Base-by-base conservation (phyloP, 2,888 invertebrate genomes). In the Caenorhabditis sulstoni region DNA sequence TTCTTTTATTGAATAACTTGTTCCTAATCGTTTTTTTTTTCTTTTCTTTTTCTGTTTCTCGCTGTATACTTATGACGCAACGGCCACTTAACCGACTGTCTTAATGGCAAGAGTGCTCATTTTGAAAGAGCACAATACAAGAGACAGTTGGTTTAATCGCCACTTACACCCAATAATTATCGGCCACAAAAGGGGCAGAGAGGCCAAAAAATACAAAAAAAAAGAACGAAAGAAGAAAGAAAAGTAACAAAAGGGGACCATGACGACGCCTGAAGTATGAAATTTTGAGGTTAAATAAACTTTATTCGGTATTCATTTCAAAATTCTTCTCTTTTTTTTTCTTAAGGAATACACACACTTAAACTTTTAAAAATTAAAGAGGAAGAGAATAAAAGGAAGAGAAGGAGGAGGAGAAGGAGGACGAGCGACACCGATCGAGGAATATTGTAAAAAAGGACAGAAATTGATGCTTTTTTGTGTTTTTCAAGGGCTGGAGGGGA, bases 391-490 rank as follows among this genome's bases (percentile, higher is more conserved):
- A 35, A 35, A 35, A n/a, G 18, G 37, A 37, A 41, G 11, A 41
- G 41, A 14, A 41, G 11, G 4, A 41, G 8, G 41, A 41, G 37
- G 37, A 57, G 62, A 23, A 68, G 41, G 67, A 57, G 62, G 23
- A 68, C 23, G 67, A 71, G 64, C 45, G 71, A 62, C 71, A 71
- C 71, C 71, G 71, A 71, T 62, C 71, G 37, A 14, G n/a, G 47
- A 53, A 16, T 41, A 53, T 18, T 52, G 41, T 0, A 20, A 62
- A 18, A 47, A 41, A 11, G 18, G 29, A 55, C 41, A 45, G 57
- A 52, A 18, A 57, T 62, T 71, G 35, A 62, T 55, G 55, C 44
- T 57, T 66, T 49, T 64, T 47, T 61, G 39, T 49, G 3, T 37
- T 50, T 50, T 20, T 22, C 67, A 35, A 58, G 12, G 5, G 57